A percentile compares a stretch with the other conserved stretches of the same genome.
Conservation (phyloP, 1,140 invertebrate species). For the Drosophila varians region DNA sequence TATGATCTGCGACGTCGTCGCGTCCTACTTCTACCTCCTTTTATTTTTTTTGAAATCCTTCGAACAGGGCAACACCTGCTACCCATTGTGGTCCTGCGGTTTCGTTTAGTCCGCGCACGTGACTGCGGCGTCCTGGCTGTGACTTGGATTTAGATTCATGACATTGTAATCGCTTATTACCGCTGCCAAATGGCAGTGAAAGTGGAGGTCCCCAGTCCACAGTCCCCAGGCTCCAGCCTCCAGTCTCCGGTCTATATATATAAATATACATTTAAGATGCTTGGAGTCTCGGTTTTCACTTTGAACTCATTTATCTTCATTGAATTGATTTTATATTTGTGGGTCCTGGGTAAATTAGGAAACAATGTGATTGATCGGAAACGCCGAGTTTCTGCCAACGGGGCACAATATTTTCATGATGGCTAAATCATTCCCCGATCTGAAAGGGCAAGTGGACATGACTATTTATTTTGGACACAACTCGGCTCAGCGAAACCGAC, state of each 20-base stretch:
- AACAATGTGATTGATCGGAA: conserved; percentile 46
- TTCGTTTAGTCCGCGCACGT: conserved; percentile 34
- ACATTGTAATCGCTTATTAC: conserved; percentile 52
- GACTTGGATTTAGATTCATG: conserved; percentile 30
- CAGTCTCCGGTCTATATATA: neutral
- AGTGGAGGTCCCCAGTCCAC: too few species aligned
- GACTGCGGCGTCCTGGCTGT: conserved; percentile 37
- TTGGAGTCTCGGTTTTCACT: conserved; percentile 22
- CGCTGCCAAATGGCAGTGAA: conserved; percentile 16
- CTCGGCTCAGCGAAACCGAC: conserved; percentile 28
- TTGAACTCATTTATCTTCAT: conserved; percentile 65
- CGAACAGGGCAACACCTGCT: conserved; percentile 39
- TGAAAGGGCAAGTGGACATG: conserved; percentile 3
- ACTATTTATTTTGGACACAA: conserved; percentile 29
- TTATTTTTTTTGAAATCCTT: too few species aligned
- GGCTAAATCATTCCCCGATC: conserved; percentile 18
- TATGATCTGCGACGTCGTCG: conserved; percentile 28
- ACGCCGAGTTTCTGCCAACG: neutral
- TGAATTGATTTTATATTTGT: conserved; percentile 49
- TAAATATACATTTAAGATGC: conserved; percentile 12
- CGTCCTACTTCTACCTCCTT: neutral
- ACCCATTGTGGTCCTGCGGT: conserved; percentile 13
- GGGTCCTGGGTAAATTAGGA: conserved; percentile 7
- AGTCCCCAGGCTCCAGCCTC: neutral
- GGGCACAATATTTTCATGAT: conserved; percentile 1